These are phyloP conservation scores for Drosophila tani DNA, from an alignment of 1,140 invertebrate genomes.

Conservation along the genomic window DNA sequence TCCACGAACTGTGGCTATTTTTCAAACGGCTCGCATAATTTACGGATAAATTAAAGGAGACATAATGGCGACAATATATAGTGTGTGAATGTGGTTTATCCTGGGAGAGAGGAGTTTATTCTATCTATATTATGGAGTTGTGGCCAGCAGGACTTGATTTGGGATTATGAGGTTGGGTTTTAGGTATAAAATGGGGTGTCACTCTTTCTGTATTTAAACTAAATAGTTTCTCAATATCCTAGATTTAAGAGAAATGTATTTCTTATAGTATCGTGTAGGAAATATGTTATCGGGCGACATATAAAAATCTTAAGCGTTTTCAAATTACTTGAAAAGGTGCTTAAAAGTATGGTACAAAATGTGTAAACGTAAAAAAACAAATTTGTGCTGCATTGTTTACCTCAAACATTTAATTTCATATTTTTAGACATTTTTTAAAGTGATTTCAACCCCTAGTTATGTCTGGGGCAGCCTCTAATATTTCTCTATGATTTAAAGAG, in stretches of 20 bases:
- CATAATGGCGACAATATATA: constrained; percentile 37
- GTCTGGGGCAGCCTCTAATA: no score
- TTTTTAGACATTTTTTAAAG: no score
- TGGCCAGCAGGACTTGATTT: neutral
- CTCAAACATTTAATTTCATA: no score
- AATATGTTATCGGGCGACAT: no score
- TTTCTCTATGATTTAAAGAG: no score
- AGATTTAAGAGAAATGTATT: neutral
- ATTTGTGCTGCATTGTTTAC: no score
- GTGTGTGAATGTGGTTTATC: constrained; percentile 13
- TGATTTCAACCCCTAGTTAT: no score
- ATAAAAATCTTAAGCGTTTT: no score
- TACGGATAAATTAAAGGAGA: constrained; percentile 43
- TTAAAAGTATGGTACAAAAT: no score
- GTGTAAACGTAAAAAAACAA: no score
- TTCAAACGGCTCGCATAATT: constrained; percentile 71
- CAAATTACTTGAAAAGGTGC: no score
- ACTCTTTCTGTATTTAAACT: no score
- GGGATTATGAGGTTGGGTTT: neutral
- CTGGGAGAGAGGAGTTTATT: neutral
- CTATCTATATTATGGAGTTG: neutral
- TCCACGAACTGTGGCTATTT: constrained; percentile 58
- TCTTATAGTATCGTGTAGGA: neutral
- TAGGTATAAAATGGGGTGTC: neutral
- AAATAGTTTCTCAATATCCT: neutral